Evolutionary conservation across 1,140 invertebrate genomes (phyloP), one percentile per base, ranked within the genome.

Genomic region (Sycobia sp.): DNA sequence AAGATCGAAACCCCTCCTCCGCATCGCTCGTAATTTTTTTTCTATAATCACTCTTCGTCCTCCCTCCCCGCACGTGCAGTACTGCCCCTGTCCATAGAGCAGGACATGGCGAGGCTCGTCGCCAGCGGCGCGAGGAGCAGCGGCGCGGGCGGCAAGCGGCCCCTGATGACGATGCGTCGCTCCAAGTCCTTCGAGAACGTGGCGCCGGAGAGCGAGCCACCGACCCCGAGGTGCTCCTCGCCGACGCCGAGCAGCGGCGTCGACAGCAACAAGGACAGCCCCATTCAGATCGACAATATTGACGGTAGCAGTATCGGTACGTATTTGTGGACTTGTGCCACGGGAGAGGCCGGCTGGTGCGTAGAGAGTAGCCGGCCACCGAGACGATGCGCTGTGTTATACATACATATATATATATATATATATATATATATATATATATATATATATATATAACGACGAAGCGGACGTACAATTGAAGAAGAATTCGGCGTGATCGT

Each of bases 211-310:
- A 76, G 85, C 71, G 77, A 82, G 71, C 75, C 81, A 34, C 72
- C 77, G 0, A 76, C 78, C 0, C 85, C 91, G 10, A 84, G 93
- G 27, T 92, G 91, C 41, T 92, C 93, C 0, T 95, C 92, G 27
- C 94, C 94, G 0, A 91, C 93, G 11, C 92, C 92, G 3, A 94
- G 92, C 62, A 94, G 91, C 75, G 92, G 92, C 4, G 85, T 95
- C 1, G 93, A 95, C 75, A 93, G 90, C 67, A 93, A 90, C 70
- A 95, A 95, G 79, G 93, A 96, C 81, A 93, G 92, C n/a, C 92
- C 92, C 0, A 87, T 95, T 75, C 94, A 96, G 71, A 91, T 97
- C 67, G 94, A 97, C 20, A 89, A 88, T 11, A 87, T 84, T 70
- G 89, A 91, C 74, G 86, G 86, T 71, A 86, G 82, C 61, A 84